Evolutionary conservation across 2,797 vertebrate species (phyloP).

Genomic region (Holocentrus rufus): DNA sequence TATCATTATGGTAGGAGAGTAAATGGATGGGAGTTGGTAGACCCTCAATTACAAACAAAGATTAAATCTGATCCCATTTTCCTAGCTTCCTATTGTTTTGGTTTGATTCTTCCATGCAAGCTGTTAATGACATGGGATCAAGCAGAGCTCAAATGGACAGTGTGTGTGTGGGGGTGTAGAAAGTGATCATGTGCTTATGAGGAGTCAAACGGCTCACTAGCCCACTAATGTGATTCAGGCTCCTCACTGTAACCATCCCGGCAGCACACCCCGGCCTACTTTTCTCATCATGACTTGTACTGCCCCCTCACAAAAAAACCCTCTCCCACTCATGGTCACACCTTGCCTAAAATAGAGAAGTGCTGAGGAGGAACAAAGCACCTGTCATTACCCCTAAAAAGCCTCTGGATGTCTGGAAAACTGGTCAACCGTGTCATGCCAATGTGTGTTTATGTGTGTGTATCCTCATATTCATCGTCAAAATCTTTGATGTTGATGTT

Average conservation of each 20-base stretch:
- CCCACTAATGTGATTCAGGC: constrained; percentile 49
- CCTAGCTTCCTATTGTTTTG: too few species aligned
- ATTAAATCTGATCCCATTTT: too few species aligned
- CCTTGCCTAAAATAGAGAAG: constrained; percentile 71
- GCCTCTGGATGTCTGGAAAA: constrained; percentile 41
- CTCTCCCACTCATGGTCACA: constrained; percentile 31
- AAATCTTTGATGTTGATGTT: background rate
- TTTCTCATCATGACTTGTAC: constrained; percentile 8
- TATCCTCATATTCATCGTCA: background rate
- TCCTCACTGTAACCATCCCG: constrained; percentile 12
- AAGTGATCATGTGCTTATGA: constrained; percentile 54
- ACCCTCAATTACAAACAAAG: too few species aligned
- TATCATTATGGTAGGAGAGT: too few species aligned
- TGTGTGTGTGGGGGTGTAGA: constrained; percentile 14
- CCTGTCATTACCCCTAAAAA: constrained; percentile 60
- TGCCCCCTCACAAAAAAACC: constrained; percentile 1
- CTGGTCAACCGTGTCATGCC: background rate
- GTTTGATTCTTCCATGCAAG: background rate
- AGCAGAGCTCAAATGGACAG: constrained; percentile 9
- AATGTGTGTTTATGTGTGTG: constrained; percentile 2
- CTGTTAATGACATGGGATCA: constrained; percentile 27
- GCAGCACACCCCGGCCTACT: constrained; percentile 24
- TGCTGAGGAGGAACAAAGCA: constrained; percentile 56
- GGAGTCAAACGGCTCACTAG: constrained; percentile 24
- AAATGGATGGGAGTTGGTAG: too few species aligned